Evolutionary conservation across 2,888 invertebrate species (phyloP).

Genomic region (Podabrus alpinus): DNA sequence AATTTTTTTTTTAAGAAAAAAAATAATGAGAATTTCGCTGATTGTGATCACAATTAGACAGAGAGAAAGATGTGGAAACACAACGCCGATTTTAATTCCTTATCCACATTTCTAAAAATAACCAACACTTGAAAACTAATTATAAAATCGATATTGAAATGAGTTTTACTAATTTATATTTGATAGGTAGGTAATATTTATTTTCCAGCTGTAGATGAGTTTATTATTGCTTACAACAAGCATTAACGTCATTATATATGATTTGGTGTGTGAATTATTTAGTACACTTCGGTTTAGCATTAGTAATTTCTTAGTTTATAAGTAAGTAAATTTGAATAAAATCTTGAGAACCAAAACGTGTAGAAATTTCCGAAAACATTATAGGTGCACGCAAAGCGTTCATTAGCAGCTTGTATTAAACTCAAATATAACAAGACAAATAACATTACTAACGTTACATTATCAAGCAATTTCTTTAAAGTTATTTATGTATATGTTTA

Average conservation of each 20-base stretch:
- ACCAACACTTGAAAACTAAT: not conserved
- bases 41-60: not conserved
- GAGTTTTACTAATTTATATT: not conserved
- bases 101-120: not conserved
- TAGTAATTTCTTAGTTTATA: not conserved
- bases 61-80: not conserved
- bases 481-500: not conserved
- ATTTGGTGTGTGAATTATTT: not conserved
- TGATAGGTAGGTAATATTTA: not conserved
- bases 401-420: conserved; percentile 32
- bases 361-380: conserved; percentile 32
- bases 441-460: conserved; percentile 3
- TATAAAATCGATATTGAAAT: not conserved
- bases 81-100: not conserved
- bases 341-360: conserved; percentile 24
- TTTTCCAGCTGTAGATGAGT: not conserved
- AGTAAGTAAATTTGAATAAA: conserved; percentile 22
- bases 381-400: conserved; percentile 30
- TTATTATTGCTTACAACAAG: not conserved
- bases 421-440: conserved; percentile 26
- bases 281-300: not conserved
- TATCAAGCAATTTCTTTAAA: conserved; percentile 6
- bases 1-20: not conserved
- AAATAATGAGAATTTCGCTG: not conserved
- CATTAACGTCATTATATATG: not conserved